Conservation (phyloP, 2,888 invertebrate species). For the Tipula lateralis region DNA sequence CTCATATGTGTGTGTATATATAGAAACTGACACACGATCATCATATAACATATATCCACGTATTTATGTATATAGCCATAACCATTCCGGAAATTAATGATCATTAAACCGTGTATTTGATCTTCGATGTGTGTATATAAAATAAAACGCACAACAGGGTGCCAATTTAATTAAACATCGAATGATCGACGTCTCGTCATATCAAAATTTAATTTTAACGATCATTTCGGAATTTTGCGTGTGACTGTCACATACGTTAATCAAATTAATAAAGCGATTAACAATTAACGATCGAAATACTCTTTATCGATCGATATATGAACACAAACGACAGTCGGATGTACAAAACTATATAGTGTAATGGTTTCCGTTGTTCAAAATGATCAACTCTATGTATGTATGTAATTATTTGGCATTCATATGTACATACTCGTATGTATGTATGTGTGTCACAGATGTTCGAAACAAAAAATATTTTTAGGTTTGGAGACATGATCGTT, state of each 20-base stretch:
- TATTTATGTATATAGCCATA: not conserved
- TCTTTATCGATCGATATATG: not conserved
- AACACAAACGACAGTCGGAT: not conserved
- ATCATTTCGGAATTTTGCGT: not conserved
- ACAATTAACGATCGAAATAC: not conserved
- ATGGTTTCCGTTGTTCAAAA: not conserved
- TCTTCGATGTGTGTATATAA: not conserved
- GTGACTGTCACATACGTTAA: not conserved
- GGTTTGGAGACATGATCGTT: not conserved
- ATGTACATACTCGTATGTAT: not conserved
- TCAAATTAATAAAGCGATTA: not conserved
- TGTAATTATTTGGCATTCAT: not conserved
- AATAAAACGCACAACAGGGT: not conserved
- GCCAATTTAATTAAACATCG: not conserved
- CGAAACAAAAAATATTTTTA: not conserved
- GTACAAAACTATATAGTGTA: not conserved
- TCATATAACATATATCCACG: not conserved
- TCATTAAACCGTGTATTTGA: not conserved
- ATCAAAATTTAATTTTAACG: not conserved
- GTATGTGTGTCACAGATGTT: conserved; percentile 11
- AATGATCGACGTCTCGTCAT: not conserved
- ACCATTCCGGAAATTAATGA: conserved; percentile 11
- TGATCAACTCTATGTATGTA: not conserved
- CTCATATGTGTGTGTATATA: not conserved
- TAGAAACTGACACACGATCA: conserved; percentile 1